Evolutionary conservation across 2,888 invertebrate species (phyloP), one percentile per base, ranked within the genome.

Genomic region (Tenthredo notha): DNA sequence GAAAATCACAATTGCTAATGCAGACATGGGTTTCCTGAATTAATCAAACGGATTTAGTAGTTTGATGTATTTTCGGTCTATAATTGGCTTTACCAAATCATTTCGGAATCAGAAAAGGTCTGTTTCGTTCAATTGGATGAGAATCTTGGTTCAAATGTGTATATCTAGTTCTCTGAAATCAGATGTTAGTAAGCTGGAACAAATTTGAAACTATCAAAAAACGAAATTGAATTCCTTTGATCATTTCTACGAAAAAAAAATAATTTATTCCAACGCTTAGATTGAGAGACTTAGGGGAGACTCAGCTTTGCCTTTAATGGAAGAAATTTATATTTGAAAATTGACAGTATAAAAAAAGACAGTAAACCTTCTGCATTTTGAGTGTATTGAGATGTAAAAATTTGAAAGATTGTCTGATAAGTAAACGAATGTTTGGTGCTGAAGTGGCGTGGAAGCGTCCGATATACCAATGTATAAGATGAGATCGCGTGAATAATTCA

Each of bases 401-500:
- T n/a, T 54, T 54, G 6, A 2, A n/a, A 54, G n/a, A 54, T 54
- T 54, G n/a, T 54, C 18, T 54, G 54, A 54, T 18, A 54, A n/a
- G 54, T n/a, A n/a, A 3, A 54, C 4, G 5, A 54, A 54, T n/a
- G n/a, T n/a, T n/a, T n/a, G 6, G 6, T n/a, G 54, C n/a, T 54
- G 2, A 54, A n/a, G 6, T n/a, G n/a, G n/a, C 6, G 54, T n/a
- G 7, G n/a, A n/a, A 54, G 4, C 18, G 15, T 50, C 1, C 50
- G 5, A 50, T 18, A 18, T 18, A 25, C 15, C 10, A 15, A 37
- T 37, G 37, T 37, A 37, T 37, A 37, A 25, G 75, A 75, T 40
- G 58, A 50, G 80, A 61, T 29, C 33, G 33, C 21, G 58, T 80
- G 33, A 80, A 80, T 80, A 80, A 80, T 58, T 80, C 58, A 61